These are phyloP conservation scores for Phaetusa simplex DNA, from an alignment of 2,113 vertebrate species.

Conservation along the genomic window DNA sequence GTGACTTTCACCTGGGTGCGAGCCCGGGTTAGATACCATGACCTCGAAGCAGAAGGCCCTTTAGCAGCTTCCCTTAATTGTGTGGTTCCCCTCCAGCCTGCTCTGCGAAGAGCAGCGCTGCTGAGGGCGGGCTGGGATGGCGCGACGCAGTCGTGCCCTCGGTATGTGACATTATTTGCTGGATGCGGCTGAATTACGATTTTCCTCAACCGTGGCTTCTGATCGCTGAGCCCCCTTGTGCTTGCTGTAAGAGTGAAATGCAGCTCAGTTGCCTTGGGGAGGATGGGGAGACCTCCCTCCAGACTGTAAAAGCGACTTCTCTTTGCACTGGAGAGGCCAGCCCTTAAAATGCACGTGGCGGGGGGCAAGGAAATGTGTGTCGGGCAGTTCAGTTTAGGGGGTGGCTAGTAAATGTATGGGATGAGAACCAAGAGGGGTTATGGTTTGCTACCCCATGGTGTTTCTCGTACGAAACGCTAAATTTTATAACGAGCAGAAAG, in stretches of 20 bases:
- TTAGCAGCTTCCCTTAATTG: neutral
- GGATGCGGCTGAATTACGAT: neutral
- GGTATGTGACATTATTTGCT: neutral
- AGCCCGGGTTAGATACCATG: neutral
- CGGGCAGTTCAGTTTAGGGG: neutral
- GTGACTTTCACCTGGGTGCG: neutral
- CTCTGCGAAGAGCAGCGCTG: neutral
- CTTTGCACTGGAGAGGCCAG: neutral
- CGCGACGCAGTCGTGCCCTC: neutral
- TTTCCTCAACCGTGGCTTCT: neutral
- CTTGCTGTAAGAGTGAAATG: neutral
- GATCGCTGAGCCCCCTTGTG: neutral
- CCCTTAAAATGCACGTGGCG: neutral
- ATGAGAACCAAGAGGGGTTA: neutral
- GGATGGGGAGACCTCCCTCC: neutral
- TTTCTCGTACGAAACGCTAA: neutral
- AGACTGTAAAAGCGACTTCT: neutral
- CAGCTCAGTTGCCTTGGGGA: neutral
- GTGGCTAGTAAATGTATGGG: neutral
- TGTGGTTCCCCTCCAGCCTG: neutral
- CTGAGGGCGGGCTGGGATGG: neutral
- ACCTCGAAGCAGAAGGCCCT: neutral
- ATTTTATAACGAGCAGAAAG: conserved; percentile 38
- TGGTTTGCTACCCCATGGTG: neutral
- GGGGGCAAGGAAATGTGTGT: neutral